These are phyloP conservation scores for Stenichneumon culpator DNA, from an alignment of 2,888 invertebrate species.

Conservation along the genomic window DNA sequence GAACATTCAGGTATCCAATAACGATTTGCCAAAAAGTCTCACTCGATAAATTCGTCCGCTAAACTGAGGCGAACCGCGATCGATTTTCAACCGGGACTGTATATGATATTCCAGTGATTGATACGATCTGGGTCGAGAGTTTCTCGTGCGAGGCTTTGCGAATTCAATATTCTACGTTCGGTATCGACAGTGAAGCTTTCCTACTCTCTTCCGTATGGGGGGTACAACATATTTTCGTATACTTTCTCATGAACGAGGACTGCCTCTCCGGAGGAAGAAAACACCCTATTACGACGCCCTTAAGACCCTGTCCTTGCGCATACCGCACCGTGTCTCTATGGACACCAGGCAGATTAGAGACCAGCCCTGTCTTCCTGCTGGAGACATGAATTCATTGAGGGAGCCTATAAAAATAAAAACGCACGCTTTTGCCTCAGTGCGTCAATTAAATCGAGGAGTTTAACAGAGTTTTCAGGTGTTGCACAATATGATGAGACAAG, in stretches of 20 bases:
- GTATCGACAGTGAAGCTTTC: background rate
- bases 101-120: background rate
- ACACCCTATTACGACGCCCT: too few relatives aligned
- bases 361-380: too few relatives aligned
- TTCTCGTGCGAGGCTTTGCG: background rate
- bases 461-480: background rate
- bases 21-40: slow-evolving; percentile 34
- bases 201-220: background rate
- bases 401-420: background rate
- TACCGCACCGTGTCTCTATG: too few relatives aligned
- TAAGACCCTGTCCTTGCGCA: too few relatives aligned
- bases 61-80: slow-evolving; percentile 30
- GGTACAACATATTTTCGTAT: background rate
- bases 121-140: background rate
- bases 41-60: slow-evolving; percentile 24
- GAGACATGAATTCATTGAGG: background rate
- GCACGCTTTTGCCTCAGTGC: background rate
- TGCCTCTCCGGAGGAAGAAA: too few relatives aligned
- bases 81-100: background rate
- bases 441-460: background rate
- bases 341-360: too few relatives aligned
- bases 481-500: background rate
- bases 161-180: background rate
- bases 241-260: background rate
- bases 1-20: slow-evolving; percentile 33